phyloP scores from a whole-genome alignment of 2,797 vertebrate genomes.

The Cossypha heuglini region DNA sequence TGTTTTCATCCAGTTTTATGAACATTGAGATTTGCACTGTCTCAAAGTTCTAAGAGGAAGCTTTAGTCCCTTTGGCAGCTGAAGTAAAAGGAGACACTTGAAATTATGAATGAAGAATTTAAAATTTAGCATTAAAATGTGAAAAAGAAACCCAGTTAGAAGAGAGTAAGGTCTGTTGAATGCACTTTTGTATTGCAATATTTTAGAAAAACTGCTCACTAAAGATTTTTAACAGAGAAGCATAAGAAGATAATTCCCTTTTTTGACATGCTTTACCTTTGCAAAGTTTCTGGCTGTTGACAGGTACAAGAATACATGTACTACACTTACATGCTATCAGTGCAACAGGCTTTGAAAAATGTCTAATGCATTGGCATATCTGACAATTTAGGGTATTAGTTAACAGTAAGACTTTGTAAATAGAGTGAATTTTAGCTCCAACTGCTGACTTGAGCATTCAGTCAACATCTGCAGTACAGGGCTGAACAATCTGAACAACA shows the following conservation, averaged over 20 bases:
- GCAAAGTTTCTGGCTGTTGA: conserved; percentile 28
- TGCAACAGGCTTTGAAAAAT: conserved; percentile 25
- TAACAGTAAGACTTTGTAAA: conserved; percentile 38
- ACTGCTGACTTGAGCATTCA: conserved; percentile 37
- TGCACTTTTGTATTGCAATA: neutral
- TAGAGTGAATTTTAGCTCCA: neutral
- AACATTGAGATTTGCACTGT: neutral
- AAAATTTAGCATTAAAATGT: neutral
- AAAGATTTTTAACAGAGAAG: neutral
- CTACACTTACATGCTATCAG: conserved; percentile 33
- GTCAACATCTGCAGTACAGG: neutral
- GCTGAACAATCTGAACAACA: neutral
- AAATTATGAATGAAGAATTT: neutral
- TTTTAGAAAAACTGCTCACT: neutral
- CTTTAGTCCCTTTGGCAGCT: neutral
- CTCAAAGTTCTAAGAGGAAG: neutral
- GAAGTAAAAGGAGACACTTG: neutral
- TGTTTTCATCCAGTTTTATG: neutral
- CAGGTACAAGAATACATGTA: conserved; percentile 15
- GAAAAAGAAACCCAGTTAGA: neutral
- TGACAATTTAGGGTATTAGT: conserved; percentile 52
- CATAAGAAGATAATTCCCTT: neutral
- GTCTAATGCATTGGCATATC: conserved; percentile 43
- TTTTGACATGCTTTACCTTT: conserved; percentile 46
- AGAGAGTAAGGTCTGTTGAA: neutral